Conservation (phyloP, 1,140 invertebrate species). For the Anastrepha ludens region DNA sequence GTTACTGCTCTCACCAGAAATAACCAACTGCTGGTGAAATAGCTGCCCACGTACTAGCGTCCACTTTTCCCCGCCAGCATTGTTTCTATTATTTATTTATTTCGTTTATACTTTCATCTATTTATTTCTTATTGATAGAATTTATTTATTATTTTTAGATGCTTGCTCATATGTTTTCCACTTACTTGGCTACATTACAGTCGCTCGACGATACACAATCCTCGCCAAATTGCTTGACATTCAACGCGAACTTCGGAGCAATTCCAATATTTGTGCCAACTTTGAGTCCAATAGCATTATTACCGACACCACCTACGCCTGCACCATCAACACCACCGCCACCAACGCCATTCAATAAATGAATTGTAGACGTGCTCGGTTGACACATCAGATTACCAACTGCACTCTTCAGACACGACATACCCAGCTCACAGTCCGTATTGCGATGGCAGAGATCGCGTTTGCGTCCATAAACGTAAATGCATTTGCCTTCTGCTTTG, state of each 20-base stretch:
- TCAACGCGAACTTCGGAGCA: constrained; percentile 2
- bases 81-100: too few relatives aligned
- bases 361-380: constrained; percentile 76
- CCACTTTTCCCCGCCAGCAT: too few relatives aligned
- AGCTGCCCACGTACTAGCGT: too few relatives aligned
- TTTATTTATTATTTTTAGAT: too few relatives aligned
- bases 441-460: constrained; percentile 84
- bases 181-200: constrained; percentile 83
- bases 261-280: constrained; percentile 14
- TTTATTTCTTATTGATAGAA: too few relatives aligned
- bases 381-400: constrained; percentile 85
- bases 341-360: constrained; percentile 29
- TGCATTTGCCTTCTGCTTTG: constrained; percentile 79
- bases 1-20: too few relatives aligned
- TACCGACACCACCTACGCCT: neutral
- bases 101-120: too few relatives aligned
- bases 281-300: constrained; percentile 2
- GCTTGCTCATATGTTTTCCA: neutral
- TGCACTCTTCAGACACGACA: constrained; percentile 80
- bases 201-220: constrained; percentile 88
- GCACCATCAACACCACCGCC: neutral
- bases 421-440: constrained; percentile 84
- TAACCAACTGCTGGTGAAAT: too few relatives aligned
- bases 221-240: constrained; percentile 88
- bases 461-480: constrained; percentile 83